Conservation (phyloP, 2,113 vertebrate species). For the Megatriorchis doriae region DNA sequence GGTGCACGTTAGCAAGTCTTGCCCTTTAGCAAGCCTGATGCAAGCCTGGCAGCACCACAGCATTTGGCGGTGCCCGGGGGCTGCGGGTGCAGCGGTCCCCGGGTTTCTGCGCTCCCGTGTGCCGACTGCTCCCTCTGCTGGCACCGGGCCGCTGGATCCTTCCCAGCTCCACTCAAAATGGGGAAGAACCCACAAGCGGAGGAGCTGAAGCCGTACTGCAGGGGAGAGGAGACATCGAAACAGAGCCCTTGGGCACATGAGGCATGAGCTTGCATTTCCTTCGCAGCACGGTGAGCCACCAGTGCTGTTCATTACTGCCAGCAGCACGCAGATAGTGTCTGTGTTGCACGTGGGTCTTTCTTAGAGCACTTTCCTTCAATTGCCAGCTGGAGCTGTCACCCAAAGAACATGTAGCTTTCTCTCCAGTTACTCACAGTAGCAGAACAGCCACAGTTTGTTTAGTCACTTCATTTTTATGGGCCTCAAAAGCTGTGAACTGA, state of each 20-base stretch:
- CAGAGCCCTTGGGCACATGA: fast-evolving
- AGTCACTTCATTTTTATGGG: background rate
- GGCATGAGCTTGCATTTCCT: background rate
- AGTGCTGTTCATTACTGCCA: background rate
- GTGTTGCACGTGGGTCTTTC: fast-evolving
- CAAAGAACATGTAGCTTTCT: background rate
- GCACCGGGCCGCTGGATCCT: background rate
- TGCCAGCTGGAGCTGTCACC: background rate
- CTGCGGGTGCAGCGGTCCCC: background rate
- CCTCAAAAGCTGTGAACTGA: background rate
- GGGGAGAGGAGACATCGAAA: fast-evolving
- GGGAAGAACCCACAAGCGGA: fast-evolving
- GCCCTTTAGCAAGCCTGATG: fast-evolving
- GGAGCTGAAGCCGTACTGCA: fast-evolving
- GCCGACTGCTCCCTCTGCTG: conserved; percentile 1
- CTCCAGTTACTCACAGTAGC: background rate
- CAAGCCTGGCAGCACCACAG: background rate
- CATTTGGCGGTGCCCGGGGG: fast-evolving
- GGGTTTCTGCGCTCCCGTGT: fast-evolving
- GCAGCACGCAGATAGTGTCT: fast-evolving
- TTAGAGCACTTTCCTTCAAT: background rate
- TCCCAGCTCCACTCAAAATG: fast-evolving
- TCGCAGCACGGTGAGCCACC: fast-evolving
- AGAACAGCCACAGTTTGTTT: background rate
- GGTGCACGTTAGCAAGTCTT: fast-evolving